Base-by-base conservation (phyloP, 1,140 invertebrate genomes). In the Papilio glaucus region DNA sequence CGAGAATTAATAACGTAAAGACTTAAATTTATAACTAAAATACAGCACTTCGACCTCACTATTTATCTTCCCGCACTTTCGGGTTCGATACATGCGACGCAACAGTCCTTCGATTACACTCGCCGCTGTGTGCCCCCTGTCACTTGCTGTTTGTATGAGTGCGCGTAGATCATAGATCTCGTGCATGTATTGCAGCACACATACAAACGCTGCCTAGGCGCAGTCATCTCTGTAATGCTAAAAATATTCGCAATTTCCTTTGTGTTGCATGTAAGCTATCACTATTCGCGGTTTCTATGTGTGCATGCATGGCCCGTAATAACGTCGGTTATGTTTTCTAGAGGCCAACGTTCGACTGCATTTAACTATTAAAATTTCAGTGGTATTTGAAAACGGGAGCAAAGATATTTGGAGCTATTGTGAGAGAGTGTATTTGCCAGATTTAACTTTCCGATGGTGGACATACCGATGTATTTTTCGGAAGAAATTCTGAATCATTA, bases 201-300 rank as follows among this genome's bases (percentile, higher is more conserved):
- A 80, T 75, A 76, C 70, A 63, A 69, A 60, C 41, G 29, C 49
- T 42, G 70, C 75, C 73, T 83, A 84, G 80, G 74, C 79, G 79
- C 77, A 80, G 80, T 80, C 77, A 75, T 73, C 76, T 77, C 76
- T 74, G 72, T 77, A 77, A 78, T 75, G 77, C 80, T 86, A 82
- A 86, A 88, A 85, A 86, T 87, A 83, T 86, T 82, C 81, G 78
- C 79, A 85, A 85, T 87, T 89, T 88, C 85, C 85, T 86, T 84
- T 87, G 76, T 57, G 75, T 76, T 78, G 62, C 70, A 75, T 79
- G 73, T 71, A 75, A 10, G 62, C 76, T 68, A 73, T 62, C 61
- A 39, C 18, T 77, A 62, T 24, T 62, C 71, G 39, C 71, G 63
- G 29, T 37, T 73, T 26, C 71, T 60, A 53, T 41, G 21, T 67